These are phyloP conservation scores for Drosophila atripex DNA, from an alignment of 2,888 invertebrate species.

Conservation along the genomic window DNA sequence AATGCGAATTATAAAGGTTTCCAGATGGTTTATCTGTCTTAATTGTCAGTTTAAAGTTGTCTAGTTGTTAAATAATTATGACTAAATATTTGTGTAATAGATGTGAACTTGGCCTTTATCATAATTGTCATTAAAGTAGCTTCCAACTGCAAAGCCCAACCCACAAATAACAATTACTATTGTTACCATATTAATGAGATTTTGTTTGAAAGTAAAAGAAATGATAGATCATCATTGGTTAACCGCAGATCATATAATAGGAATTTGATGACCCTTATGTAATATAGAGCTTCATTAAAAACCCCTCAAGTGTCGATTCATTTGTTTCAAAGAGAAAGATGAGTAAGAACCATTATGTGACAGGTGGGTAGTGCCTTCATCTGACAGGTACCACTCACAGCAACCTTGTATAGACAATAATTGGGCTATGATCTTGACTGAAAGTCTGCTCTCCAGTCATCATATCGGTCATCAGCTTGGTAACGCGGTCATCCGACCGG, in stretches of 20 bases:
- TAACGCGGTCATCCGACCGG: conserved; percentile 53
- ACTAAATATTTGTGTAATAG: neutral
- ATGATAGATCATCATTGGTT: conserved; percentile 1
- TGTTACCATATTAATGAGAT: neutral
- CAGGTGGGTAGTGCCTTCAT: neutral
- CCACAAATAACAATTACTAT: neutral
- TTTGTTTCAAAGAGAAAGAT: conserved; percentile 13
- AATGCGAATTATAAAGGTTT: neutral
- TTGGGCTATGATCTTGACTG: conserved; percentile 22
- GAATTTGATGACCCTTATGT: conserved; percentile 34
- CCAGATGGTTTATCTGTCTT: neutral
- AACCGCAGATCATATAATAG: conserved; percentile 5
- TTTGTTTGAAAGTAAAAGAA: conserved; percentile 2
- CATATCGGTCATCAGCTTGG: conserved; percentile 24
- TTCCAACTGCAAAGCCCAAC: neutral
- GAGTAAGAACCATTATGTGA: conserved; percentile 10
- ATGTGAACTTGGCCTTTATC: neutral
- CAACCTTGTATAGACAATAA: conserved; percentile 22
- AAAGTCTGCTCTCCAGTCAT: conserved; percentile 14
- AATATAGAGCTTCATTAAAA: conserved; percentile 20
- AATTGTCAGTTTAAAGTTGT: neutral
- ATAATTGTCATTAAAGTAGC: neutral
- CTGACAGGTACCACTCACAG: conserved; percentile 19
- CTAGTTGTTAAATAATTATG: neutral
- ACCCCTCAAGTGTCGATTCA: conserved; percentile 20